phyloP scores from a whole-genome alignment of 2,113 vertebrate genomes.

The Hyperopisus bebe region DNA sequence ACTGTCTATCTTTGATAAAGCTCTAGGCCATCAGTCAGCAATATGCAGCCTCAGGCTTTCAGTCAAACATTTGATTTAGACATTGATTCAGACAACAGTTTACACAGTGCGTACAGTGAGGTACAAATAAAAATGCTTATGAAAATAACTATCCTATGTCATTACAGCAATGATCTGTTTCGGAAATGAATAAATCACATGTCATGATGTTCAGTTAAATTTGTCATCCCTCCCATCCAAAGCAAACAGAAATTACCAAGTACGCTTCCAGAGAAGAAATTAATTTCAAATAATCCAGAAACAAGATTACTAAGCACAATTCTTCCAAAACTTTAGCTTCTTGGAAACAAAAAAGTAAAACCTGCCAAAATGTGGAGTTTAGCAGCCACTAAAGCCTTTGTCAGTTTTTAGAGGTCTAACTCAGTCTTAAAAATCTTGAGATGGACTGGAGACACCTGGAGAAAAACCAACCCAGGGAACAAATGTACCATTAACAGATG shows the following conservation, averaged over 20 bases:
- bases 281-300: constrained; percentile 28
- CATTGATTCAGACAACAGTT: neutral
- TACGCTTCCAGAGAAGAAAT: constrained; percentile 12
- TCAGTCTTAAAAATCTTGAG: constrained; percentile 50
- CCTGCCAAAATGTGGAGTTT: constrained; percentile 29
- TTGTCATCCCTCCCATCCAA: neutral
- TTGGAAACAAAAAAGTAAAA: constrained; percentile 30
- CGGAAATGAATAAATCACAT: constrained; percentile 8
- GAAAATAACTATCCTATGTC: neutral
- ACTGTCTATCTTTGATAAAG: neutral
- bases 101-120: neutral
- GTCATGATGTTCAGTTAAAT: neutral
- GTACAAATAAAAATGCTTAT: neutral
- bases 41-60: neutral
- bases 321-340: constrained; percentile 15
- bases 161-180: neutral
- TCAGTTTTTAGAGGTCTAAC: constrained; percentile 38
- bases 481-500: constrained; percentile 54
- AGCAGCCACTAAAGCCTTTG: constrained; percentile 38
- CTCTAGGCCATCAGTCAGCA: neutral
- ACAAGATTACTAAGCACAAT: constrained; percentile 22
- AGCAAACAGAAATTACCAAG: neutral
- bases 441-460: constrained; percentile 29
- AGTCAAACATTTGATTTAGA: neutral
- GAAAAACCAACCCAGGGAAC: constrained; percentile 36